Base-by-base conservation (phyloP, 1,140 invertebrate genomes). In the Hycleus cichorii region DNA sequence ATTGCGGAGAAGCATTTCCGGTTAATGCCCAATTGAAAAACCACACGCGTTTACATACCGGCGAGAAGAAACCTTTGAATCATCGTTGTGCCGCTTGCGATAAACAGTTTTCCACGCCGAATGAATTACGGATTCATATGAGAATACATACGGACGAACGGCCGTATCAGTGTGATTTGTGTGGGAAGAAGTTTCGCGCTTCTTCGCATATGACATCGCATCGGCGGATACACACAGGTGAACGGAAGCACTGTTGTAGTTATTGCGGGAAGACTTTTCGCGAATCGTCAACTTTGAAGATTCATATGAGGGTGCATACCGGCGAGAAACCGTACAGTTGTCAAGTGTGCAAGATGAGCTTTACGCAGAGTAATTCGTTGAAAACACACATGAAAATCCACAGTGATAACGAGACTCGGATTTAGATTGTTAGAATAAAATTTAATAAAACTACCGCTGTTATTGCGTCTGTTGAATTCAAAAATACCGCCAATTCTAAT, bases 1-100 rank as follows among this genome's bases (percentile, higher is more conserved):
- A 81, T 38, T 90, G 88, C 64, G 76, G 78, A 5, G 88, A 89
- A 71, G 77, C 84, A 0, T 91, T 89, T 71, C 87, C 83, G 4
- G 87, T 87, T 66, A 82, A 84, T 8, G 76, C 74, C 18, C 78
- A 78, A 1, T 57, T 80, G 5, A 75, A 76, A n/a, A 77, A 77
- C 10, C 80, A 81, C 58, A 57, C 78, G 9, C 64, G 78, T 3
- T 76, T 79, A 10, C 83, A 84, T 64, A 84, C 81, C 0, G 82
- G 82, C 0, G 80, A 83, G 58, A 78, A 81, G 48, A 47, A 32
- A 32, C 56, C 51, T 1, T 49, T 62, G 12, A 62, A 58, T 11
- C 50, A 58, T 47, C 58, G 39, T 8, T 59, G 58, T 53, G 44
- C 26, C n/a, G 44, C 48, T 43, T 59, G 58, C 26, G 8, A 53